Percentiles rank a stretch among this genome's conserved stretches.
Conservation (phyloP, 2,888 invertebrate genomes). For the Glyphotaelius pellucidus region DNA sequence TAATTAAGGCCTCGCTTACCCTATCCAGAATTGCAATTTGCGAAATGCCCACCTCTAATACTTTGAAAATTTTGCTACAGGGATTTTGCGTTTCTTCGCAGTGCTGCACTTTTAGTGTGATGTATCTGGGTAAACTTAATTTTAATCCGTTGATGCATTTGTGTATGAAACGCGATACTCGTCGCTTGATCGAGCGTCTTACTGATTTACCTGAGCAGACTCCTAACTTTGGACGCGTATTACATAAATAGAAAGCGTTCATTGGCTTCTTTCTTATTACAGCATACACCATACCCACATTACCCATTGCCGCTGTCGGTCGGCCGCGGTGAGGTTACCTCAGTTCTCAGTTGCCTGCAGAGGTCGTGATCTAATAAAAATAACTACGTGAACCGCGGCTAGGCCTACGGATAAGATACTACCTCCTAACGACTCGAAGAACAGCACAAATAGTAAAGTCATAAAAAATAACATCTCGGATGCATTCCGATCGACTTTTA, state of each 20-base stretch:
- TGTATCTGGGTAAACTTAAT: background rate
- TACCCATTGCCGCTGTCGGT: background rate
- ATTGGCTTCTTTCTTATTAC: conserved; percentile 30
- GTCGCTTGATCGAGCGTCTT: background rate
- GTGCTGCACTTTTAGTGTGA: too few species aligned
- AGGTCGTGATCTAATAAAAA: conserved; percentile 35
- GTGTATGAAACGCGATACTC: background rate
- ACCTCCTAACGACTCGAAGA: background rate
- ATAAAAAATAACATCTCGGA: background rate
- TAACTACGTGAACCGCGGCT: conserved; percentile 8
- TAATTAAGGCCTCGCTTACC: too few species aligned
- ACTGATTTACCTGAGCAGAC: background rate
- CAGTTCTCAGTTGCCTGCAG: background rate
- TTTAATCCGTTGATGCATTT: background rate
- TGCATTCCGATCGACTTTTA: background rate
- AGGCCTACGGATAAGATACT: background rate
- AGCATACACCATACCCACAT: background rate
- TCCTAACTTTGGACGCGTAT: background rate
- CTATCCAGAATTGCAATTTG: too few species aligned
- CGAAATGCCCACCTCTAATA: too few species aligned
- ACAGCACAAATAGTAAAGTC: background rate
- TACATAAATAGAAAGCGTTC: conserved; percentile 33
- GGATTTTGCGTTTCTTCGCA: too few species aligned
- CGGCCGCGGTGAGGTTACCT: background rate
- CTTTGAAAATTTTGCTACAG: too few species aligned